These are phyloP conservation scores for Eucidaris tribuloides DNA, from an alignment of 35 echinoderm and acorn worm species.

Conservation along the genomic window DNA sequence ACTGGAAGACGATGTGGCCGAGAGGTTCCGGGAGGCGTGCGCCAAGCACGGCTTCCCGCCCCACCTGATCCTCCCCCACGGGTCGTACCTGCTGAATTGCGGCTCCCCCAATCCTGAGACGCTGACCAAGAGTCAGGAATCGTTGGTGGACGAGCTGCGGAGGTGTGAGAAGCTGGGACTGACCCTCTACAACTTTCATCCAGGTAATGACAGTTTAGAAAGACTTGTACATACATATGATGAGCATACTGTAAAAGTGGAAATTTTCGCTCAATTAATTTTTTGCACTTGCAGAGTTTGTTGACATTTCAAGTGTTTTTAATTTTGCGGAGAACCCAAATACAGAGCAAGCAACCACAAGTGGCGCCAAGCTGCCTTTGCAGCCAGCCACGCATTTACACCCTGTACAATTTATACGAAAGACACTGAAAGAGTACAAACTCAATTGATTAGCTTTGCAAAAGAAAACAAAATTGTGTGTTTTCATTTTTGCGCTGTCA, in stretches of 20 bases:
- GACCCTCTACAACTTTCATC: conserved; percentile 88
- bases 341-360: no score
- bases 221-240: neutral
- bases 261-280: no score
- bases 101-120: conserved; percentile 79
- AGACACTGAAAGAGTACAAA: no score
- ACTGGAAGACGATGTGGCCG: conserved; percentile 55
- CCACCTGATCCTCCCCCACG: conserved; percentile 73
- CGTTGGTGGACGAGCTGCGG: conserved; percentile 56
- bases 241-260: no score
- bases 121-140: conserved; percentile 58
- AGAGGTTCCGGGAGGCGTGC: conserved; percentile 59
- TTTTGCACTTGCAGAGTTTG: no score
- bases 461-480: no score
- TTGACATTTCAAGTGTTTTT: no score
- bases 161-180: conserved; percentile 84
- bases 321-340: no score
- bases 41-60: conserved; percentile 52
- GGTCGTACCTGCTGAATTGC: conserved; percentile 89
- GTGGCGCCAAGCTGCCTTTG: neutral
- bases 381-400: neutral
- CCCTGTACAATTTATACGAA: no score
- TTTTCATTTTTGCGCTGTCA: no score
- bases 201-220: conserved; percentile 35
- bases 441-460: no score